Evolutionary conservation across 1,140 invertebrate species (phyloP).

Genomic region (Acromyrmex heyeri): DNA sequence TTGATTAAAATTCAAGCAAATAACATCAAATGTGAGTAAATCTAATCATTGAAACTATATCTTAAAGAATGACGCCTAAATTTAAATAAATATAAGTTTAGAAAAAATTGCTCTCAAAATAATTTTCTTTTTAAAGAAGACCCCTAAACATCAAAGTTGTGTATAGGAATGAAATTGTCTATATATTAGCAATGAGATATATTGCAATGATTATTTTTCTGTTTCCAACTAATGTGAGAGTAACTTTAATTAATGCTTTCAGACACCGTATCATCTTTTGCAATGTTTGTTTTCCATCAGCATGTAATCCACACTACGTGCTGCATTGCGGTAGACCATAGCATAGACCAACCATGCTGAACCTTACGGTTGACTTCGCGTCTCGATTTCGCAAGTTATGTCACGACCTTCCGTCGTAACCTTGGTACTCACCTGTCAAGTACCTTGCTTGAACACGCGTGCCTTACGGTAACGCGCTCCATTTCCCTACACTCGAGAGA

Average conservation of each 20-base stretch:
- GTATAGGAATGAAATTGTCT: background rate
- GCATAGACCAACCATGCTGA: background rate
- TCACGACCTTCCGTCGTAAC: slow-evolving; percentile 69
- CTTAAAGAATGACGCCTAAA: too few species aligned
- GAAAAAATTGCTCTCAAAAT: background rate
- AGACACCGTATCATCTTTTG: background rate
- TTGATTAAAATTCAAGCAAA: background rate
- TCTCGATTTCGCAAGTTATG: slow-evolving; percentile 35
- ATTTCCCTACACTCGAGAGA: slow-evolving; percentile 71
- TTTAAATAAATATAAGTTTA: background rate
- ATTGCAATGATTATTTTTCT: background rate
- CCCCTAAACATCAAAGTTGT: background rate
- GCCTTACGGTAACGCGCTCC: slow-evolving; percentile 73
- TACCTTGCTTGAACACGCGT: slow-evolving; percentile 66
- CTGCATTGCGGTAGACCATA: background rate
- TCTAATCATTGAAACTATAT: background rate
- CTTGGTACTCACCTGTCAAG: slow-evolving; percentile 76
- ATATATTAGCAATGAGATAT: background rate
- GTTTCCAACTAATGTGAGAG: background rate
- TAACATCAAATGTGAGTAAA: background rate
- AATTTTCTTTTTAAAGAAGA: background rate
- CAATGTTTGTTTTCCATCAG: background rate
- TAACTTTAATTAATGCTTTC: slow-evolving; percentile 12
- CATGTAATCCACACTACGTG: background rate
- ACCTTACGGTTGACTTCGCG: slow-evolving; percentile 3